Percentiles rank a stretch among this genome's conserved stretches.
Conservation (phyloP, 2,113 vertebrate species). For the Gobius niger region DNA sequence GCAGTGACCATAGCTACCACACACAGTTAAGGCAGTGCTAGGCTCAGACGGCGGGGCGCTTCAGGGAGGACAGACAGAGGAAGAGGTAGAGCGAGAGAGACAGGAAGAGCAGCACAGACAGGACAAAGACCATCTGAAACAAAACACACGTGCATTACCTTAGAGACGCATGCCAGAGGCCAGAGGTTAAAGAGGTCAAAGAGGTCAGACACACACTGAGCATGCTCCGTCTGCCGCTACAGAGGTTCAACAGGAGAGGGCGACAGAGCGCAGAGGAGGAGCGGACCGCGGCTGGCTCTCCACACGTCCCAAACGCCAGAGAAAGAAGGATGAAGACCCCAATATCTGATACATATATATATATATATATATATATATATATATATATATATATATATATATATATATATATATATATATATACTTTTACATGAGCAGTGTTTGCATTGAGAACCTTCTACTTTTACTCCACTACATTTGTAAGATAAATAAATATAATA, state of each 20-base stretch:
- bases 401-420: no score
- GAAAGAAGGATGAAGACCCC: no score
- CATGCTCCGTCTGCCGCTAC: slow-evolving; percentile 68
- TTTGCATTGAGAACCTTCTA: no score
- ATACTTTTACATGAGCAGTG: no score
- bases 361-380: no score
- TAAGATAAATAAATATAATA: no score
- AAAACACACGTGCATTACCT: slow-evolving; percentile 70
- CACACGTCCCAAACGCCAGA: no score
- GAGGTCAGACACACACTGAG: slow-evolving; percentile 46
- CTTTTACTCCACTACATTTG: no score
- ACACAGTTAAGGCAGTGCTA: slow-evolving; percentile 74
- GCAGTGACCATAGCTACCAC: slow-evolving; percentile 72
- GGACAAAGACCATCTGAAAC: slow-evolving; percentile 78
- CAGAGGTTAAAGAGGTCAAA: slow-evolving; percentile 43
- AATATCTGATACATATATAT: no score
- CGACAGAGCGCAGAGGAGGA: neutral
- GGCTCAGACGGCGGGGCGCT: slow-evolving; percentile 74
- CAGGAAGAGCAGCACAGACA: slow-evolving; percentile 73
- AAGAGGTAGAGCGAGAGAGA: slow-evolving; percentile 75
- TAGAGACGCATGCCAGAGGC: slow-evolving; percentile 68
- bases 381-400: no score
- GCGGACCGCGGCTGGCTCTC: slow-evolving; percentile 4
- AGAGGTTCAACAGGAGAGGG: slow-evolving; percentile 54
- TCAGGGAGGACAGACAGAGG: slow-evolving; percentile 76